Evolutionary conservation across 2,113 vertebrate species (phyloP).

Genomic region (Tichodroma muraria): DNA sequence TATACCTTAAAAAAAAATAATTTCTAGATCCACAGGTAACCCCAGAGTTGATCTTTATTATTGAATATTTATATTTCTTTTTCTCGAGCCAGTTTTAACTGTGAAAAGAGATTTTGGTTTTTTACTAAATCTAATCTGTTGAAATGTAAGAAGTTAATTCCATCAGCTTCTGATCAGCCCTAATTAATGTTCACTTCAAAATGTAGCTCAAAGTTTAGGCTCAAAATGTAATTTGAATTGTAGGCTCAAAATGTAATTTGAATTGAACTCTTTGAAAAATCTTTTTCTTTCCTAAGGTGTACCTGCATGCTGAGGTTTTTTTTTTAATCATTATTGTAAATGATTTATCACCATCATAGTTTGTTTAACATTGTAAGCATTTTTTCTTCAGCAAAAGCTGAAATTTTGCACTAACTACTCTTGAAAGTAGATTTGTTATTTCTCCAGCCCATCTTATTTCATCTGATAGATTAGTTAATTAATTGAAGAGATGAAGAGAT

Average conservation of each 20-base stretch:
- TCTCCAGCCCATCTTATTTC: neutral
- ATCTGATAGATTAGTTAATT: neutral
- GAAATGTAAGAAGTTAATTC: neutral
- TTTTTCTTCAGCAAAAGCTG: neutral
- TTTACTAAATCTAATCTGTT: neutral
- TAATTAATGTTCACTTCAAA: neutral
- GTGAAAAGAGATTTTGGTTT: neutral
- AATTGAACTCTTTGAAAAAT: neutral
- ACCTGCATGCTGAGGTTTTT: rapidly evolving
- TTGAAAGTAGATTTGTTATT: neutral
- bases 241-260: neutral
- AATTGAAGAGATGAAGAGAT: too few species aligned
- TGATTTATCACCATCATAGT: neutral
- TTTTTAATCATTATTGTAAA: rapidly evolving
- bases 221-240: neutral
- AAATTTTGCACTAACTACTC: neutral
- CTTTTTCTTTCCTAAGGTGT: neutral
- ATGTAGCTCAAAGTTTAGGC: neutral
- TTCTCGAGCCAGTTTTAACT: neutral
- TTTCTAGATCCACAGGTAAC: neutral
- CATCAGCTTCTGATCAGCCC: neutral
- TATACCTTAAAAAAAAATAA: neutral
- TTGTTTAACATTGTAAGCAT: neutral
- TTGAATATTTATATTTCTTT: neutral
- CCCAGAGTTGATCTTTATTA: neutral